Conservation (phyloP, 2,888 invertebrate species). For the Protophormia terraenovae region DNA sequence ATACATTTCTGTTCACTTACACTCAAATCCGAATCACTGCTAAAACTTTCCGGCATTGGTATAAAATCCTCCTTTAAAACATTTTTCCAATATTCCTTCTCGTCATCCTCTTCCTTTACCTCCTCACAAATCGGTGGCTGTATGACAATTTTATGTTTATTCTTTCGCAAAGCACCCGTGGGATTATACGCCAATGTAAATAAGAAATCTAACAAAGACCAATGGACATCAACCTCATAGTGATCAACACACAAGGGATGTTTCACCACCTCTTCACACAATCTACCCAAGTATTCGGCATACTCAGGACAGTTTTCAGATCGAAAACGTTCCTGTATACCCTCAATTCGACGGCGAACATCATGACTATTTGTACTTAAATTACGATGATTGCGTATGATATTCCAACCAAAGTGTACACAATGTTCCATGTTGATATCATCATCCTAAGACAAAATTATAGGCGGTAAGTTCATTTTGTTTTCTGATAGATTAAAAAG, state of each 20-base stretch:
- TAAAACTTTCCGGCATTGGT: slow-evolving; percentile 47
- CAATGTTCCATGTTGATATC: slow-evolving; percentile 80
- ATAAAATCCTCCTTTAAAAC: slow-evolving; percentile 73
- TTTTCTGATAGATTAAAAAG: background rate
- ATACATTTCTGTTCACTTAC: slow-evolving; percentile 73
- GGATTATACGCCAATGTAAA: slow-evolving; percentile 80
- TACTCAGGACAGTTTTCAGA: slow-evolving; percentile 82
- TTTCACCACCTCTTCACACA: slow-evolving; percentile 76
- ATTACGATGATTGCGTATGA: slow-evolving; percentile 81
- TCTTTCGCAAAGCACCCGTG: slow-evolving; percentile 74
- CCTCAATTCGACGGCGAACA: slow-evolving; percentile 81
- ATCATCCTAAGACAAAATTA: slow-evolving; percentile 73
- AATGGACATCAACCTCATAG: slow-evolving; percentile 81
- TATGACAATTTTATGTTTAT: slow-evolving; percentile 71
- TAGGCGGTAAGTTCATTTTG: background rate
- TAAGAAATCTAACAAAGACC: slow-evolving; percentile 82
- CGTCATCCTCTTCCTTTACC: slow-evolving; percentile 37
- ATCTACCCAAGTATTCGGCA: slow-evolving; percentile 79
- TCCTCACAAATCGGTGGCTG: slow-evolving; percentile 46
- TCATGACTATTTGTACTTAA: slow-evolving; percentile 81
- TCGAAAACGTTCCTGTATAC: slow-evolving; percentile 81
- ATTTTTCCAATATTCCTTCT: slow-evolving; percentile 67
- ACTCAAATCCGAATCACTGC: slow-evolving; percentile 75
- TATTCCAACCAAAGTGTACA: slow-evolving; percentile 77
- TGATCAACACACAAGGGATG: slow-evolving; percentile 75